Conservation (phyloP, 1,140 invertebrate species). For the Meteorus sp. region DNA sequence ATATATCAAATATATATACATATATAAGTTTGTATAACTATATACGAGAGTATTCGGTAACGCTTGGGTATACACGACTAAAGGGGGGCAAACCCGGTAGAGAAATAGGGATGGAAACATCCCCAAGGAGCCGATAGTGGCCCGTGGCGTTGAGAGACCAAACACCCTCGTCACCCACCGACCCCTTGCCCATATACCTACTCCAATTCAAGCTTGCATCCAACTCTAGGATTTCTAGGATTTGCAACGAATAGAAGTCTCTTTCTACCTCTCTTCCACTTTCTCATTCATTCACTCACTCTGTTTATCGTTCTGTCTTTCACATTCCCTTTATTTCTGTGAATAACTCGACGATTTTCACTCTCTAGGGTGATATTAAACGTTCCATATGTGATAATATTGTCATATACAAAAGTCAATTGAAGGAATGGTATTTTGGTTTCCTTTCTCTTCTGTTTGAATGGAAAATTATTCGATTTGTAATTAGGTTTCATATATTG, state of each 20-base stretch:
- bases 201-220: not conserved
- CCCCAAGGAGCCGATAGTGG: slow-evolving; percentile 53
- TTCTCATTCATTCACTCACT: too few relatives aligned
- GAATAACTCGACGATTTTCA: too few relatives aligned
- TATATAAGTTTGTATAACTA: slow-evolving; percentile 43
- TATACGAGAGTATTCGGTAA: slow-evolving; percentile 42
- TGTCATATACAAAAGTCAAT: too few relatives aligned
- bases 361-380: too few relatives aligned
- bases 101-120: slow-evolving; percentile 52
- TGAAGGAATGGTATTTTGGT: too few relatives aligned
- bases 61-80: slow-evolving; percentile 35
- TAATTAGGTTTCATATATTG: too few relatives aligned
- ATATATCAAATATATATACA: not conserved
- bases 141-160: slow-evolving; percentile 44
- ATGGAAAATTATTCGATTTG: too few relatives aligned
- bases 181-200: not conserved
- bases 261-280: too few relatives aligned
- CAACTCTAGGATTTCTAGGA: slow-evolving; percentile 36
- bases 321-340: not conserved
- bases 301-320: not conserved
- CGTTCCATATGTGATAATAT: too few relatives aligned
- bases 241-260: not conserved
- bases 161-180: slow-evolving; percentile 25
- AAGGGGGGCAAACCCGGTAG: slow-evolving; percentile 43
- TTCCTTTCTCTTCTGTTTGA: too few relatives aligned